Conservation (phyloP, 2,888 invertebrate genomes). For the Leucophora obtusa region DNA sequence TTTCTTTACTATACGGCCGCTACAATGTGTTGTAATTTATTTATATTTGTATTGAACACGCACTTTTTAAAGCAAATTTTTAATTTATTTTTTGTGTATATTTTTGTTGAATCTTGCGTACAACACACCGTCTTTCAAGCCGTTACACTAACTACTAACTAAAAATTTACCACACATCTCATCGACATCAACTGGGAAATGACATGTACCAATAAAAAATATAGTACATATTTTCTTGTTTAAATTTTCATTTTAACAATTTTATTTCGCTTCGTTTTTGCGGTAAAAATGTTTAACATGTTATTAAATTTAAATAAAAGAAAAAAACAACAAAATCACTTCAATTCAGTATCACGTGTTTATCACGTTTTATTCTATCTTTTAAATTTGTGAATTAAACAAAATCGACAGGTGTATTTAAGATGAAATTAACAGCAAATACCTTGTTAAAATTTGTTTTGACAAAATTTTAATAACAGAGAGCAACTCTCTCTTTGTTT, state of each 20-base stretch:
- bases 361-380: not conserved
- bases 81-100: not conserved
- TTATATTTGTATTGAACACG: not conserved
- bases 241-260: not conserved
- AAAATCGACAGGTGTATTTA: not conserved
- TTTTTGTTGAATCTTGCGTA: not conserved
- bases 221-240: not conserved
- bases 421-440: not conserved
- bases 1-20: not conserved
- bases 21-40: not conserved
- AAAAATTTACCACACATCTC: constrained; percentile 21
- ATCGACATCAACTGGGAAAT: not conserved
- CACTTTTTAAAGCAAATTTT: not conserved
- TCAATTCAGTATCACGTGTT: not conserved
- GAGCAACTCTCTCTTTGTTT: no score
- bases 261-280: not conserved
- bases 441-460: no score
- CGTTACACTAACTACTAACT: constrained; percentile 42
- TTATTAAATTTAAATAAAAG: not conserved
- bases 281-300: no score
- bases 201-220: not conserved
- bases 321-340: not conserved
- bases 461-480: not conserved
- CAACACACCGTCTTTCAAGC: not conserved
- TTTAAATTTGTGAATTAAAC: not conserved